phyloP scores from a whole-genome alignment of 2,113 vertebrate genomes.

The Albula glossodonta region DNA sequence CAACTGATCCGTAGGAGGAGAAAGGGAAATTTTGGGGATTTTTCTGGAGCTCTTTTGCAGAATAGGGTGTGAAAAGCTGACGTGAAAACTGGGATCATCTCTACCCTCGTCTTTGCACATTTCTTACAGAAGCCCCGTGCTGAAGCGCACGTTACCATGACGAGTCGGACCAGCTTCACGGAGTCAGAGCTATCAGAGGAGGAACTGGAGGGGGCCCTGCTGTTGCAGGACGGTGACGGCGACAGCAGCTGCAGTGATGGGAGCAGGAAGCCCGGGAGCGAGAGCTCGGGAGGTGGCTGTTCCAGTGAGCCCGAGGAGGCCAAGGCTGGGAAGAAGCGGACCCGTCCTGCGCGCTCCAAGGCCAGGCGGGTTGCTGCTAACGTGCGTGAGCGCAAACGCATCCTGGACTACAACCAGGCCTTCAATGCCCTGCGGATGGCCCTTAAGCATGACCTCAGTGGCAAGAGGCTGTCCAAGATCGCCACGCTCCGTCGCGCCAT shows the following conservation, averaged over 20 bases:
- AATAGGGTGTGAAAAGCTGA: no score
- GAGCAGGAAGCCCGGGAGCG: constrained; percentile 47
- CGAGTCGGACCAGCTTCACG: constrained; percentile 52
- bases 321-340: constrained; percentile 70
- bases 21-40: no score
- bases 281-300: constrained; percentile 35
- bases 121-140: no score
- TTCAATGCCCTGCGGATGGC: constrained; percentile 88
- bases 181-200: constrained; percentile 68
- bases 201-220: constrained; percentile 59
- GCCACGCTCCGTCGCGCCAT: constrained; percentile 91
- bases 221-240: constrained; percentile 23
- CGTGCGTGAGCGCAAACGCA: constrained; percentile 90
- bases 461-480: constrained; percentile 96
- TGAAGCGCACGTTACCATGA: background rate
- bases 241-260: constrained; percentile 50
- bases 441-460: constrained; percentile 85
- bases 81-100: no score
- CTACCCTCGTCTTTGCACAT: no score
- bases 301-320: constrained; percentile 51
- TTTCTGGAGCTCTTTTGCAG: background rate
- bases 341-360: constrained; percentile 83
- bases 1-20: background rate
- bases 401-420: constrained; percentile 96
- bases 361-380: constrained; percentile 91